Evolutionary conservation across 2,888 invertebrate species (phyloP), one percentile per base, ranked within the genome.

Genomic region (Argynnis bischoffii): DNA sequence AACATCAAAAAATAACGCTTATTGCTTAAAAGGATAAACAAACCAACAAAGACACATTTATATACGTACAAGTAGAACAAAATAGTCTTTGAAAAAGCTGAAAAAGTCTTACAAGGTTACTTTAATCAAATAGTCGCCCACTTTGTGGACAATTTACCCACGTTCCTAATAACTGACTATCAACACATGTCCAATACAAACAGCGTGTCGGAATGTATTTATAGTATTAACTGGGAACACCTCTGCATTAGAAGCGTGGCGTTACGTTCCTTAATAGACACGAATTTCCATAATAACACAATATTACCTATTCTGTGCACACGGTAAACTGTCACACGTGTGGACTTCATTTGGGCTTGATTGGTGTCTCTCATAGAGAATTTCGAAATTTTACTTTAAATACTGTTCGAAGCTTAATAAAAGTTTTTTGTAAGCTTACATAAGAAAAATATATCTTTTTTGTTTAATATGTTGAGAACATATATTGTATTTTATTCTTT

Each of bases 201-300:
- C 16, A 47, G 47, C 51, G 61, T 57, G 54, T 53, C 53, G 46
- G 60, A 67, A 59, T 63, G 55, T 55, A 50, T 48, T 59, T 59
- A 55, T 55, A 47, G 15, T 21, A 55, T 41, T 47, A 63, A 67
- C 41, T 69, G 63, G 55, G 31, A 59, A 53, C 35, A 63, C 46
- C 53, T 50, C 47, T 59, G 55, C 50, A 64, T 69, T 70, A 48
- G 50, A 63, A 53, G 18, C n/a, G 48, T 66, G 66, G 53, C 63
- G 61, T 46, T 50, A 59, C 63, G 51, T 59, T 63, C 35, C 50
- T 51, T 71, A 71, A 71, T 69, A 51, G 65, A 63, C 60, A 47
- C 57, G 46, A 55, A 71, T 69, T 69, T 60, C 53, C 70, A 66
- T 70, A 69, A 66, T 59, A 54, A 65, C 14, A 55, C 51, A 46